A percentile compares a stretch with the other conserved stretches of the same genome.
Conservation (phyloP, 1,140 invertebrate genomes). For the Ericerus pela region DNA sequence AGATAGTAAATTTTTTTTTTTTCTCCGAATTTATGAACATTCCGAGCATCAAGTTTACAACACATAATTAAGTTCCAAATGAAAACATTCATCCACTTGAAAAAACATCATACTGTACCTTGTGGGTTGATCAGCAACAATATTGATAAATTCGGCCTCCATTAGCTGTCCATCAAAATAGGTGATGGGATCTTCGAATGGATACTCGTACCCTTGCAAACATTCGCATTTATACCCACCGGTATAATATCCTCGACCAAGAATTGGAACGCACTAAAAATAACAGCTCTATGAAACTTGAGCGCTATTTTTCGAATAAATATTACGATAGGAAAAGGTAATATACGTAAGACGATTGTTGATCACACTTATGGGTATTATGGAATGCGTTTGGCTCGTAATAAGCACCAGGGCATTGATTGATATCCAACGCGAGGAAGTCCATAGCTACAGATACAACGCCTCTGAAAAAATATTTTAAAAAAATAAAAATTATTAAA, state of each 20-base stretch:
- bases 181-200: slow-evolving; percentile 83
- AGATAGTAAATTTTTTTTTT: background rate
- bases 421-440: slow-evolving; percentile 77
- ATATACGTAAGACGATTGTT: slow-evolving; percentile 80
- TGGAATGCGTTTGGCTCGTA: slow-evolving; percentile 88
- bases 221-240: slow-evolving; percentile 99
- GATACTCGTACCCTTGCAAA: slow-evolving; percentile 92
- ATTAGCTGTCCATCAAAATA: slow-evolving; percentile 93
- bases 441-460: slow-evolving; percentile 86
- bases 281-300: slow-evolving; percentile 10
- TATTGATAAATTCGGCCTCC: slow-evolving; percentile 83
- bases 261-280: slow-evolving; percentile 81
- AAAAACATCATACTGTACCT: slow-evolving; percentile 32
- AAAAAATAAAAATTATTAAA: slow-evolving; percentile 5
- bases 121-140: slow-evolving; percentile 59
- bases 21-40: background rate
- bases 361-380: slow-evolving; percentile 86
- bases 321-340: background rate
- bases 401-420: slow-evolving; percentile 84
- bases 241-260: slow-evolving; percentile 74
- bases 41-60: background rate
- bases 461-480: slow-evolving; percentile 49
- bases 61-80: background rate
- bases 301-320: background rate
- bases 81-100: background rate